A percentile compares a stretch with the other conserved stretches of the same genome.
Evolutionary conservation across 2,797 vertebrate genomes (phyloP).

Genomic region (Fistularia commersonii): DNA sequence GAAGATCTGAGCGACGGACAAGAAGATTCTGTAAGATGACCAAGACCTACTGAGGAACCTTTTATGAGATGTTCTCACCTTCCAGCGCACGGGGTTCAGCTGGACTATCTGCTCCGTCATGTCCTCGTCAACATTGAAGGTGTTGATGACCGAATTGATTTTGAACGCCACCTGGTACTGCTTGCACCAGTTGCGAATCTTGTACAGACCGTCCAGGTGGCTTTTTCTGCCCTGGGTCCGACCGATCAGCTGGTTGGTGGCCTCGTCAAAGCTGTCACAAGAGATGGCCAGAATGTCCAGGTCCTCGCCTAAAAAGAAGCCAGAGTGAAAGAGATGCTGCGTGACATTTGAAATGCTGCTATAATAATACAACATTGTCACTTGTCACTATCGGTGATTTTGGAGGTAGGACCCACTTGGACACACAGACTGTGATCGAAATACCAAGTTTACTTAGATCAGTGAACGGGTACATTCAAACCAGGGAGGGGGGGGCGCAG

Average conservation of each 20-base stretch:
- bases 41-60: background rate
- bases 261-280: slow-evolving; percentile 91
- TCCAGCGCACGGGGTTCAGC: slow-evolving; percentile 91
- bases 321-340: background rate
- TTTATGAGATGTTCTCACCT: slow-evolving; percentile 67
- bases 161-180: slow-evolving; percentile 91
- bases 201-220: slow-evolving; percentile 85
- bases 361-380: too few species aligned
- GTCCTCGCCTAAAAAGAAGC: slow-evolving; percentile 72
- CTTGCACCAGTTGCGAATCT: slow-evolving; percentile 82
- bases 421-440: too few species aligned
- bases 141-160: slow-evolving; percentile 94
- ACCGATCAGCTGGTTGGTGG: slow-evolving; percentile 87
- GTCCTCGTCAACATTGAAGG: slow-evolving; percentile 87
- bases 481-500: too few species aligned
- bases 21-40: background rate
- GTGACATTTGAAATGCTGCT: too few species aligned
- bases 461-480: background rate
- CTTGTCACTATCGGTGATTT: too few species aligned
- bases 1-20: slow-evolving; percentile 79
- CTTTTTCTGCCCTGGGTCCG: slow-evolving; percentile 86
- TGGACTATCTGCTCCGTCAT: slow-evolving; percentile 80
- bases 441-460: too few species aligned
- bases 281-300: slow-evolving; percentile 93
- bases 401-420: too few species aligned